phyloP scores from a whole-genome alignment of 2,888 invertebrate genomes.

The Unio pictorum region DNA sequence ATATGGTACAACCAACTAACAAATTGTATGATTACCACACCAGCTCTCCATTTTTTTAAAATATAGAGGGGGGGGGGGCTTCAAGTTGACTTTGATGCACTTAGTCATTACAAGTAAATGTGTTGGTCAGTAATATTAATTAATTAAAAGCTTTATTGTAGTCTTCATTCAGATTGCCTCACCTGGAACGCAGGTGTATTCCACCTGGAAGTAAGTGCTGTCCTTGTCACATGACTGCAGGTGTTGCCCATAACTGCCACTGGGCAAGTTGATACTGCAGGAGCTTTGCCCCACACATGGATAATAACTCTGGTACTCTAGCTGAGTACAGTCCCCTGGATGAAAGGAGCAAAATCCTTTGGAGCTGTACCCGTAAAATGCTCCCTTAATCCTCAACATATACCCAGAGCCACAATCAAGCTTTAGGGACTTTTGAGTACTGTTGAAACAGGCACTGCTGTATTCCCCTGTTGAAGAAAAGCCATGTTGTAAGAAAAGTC shows the following conservation, averaged over 20 bases:
- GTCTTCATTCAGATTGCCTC: slow-evolving; percentile 5
- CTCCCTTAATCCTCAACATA: slow-evolving; percentile 59
- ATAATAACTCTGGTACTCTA: slow-evolving; percentile 48
- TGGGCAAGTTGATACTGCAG: slow-evolving; percentile 60
- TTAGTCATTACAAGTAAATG: too few relatives aligned
- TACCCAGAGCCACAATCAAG: slow-evolving; percentile 58
- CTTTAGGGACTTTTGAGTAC: slow-evolving; percentile 44
- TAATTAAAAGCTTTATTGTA: too few relatives aligned
- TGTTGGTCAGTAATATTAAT: too few relatives aligned
- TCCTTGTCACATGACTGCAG: slow-evolving; percentile 51
- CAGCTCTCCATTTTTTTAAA: too few relatives aligned
- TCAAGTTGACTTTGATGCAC: too few relatives aligned
- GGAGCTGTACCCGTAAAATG: slow-evolving; percentile 63
- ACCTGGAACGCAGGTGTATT: slow-evolving; percentile 66
- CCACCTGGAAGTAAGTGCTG: slow-evolving; percentile 67
- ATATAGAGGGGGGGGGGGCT: too few relatives aligned
- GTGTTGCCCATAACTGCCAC: slow-evolving; percentile 47
- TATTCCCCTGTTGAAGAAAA: slow-evolving; percentile 37
- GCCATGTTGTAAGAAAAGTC: too few relatives aligned
- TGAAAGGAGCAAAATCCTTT: slow-evolving; percentile 43
- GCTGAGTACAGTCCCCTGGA: slow-evolving; percentile 56
- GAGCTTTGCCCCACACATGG: slow-evolving; percentile 58
- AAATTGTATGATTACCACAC: too few relatives aligned
- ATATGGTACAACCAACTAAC: too few relatives aligned
- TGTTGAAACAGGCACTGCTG: slow-evolving; percentile 54